These are phyloP conservation scores for Bembecia ichneumoniformis DNA, from an alignment of 2,888 invertebrate species.

Conservation along the genomic window DNA sequence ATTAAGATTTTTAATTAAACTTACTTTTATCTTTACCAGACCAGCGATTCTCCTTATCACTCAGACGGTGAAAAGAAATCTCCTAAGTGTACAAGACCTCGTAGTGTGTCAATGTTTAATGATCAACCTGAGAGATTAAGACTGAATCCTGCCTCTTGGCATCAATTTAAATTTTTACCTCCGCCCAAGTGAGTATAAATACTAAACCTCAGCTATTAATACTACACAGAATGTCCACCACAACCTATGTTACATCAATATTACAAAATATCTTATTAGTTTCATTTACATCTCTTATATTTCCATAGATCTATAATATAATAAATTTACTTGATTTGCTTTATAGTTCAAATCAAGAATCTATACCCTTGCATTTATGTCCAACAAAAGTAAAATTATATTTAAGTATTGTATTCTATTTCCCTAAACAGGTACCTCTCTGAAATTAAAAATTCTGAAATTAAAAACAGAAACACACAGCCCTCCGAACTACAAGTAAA, in stretches of 20 bases:
- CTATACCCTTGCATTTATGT: not conserved
- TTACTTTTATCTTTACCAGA: conserved; percentile 27
- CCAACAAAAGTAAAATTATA: not conserved
- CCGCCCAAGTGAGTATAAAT: conserved; percentile 49
- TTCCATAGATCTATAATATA: too few relatives aligned
- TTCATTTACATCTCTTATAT: too few relatives aligned
- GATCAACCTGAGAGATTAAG: conserved; percentile 50
- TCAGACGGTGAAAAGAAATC: conserved; percentile 56
- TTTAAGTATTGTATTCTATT: not conserved
- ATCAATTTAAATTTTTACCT: conserved; percentile 58
- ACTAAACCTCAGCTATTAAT: too few relatives aligned
- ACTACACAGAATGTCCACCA: too few relatives aligned
- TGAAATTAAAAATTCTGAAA: conserved; percentile 49
- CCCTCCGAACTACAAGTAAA: conserved; percentile 77
- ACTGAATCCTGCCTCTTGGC: conserved; percentile 64
- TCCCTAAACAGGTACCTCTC: conserved; percentile 38
- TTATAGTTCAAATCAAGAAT: too few relatives aligned
- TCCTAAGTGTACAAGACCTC: conserved; percentile 45
- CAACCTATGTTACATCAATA: too few relatives aligned
- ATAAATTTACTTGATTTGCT: too few relatives aligned
- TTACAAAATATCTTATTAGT: too few relatives aligned
- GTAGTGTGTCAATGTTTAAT: conserved; percentile 63
- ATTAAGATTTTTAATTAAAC: not conserved
- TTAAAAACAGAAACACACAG: conserved; percentile 54
- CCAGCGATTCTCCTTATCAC: conserved; percentile 62